Evolutionary conservation across 2,113 vertebrate species (phyloP).

Genomic region (Trachemys scripta): DNA sequence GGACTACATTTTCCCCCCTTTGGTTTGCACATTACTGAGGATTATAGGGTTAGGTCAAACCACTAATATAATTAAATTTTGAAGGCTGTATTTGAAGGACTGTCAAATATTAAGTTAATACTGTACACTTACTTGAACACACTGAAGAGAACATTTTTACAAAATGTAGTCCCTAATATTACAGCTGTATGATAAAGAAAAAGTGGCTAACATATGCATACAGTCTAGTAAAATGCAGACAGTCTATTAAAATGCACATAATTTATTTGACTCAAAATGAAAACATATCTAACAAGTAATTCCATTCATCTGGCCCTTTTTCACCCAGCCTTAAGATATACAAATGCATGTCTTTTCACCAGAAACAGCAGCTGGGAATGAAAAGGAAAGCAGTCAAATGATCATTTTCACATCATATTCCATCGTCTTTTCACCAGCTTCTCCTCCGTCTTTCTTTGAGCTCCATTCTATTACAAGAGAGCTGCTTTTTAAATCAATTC

Average conservation of each 20-base stretch:
- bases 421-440: constrained; percentile 87
- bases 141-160: constrained; percentile 40
- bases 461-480: constrained; percentile 88
- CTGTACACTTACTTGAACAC: constrained; percentile 39
- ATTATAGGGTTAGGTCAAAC: constrained; percentile 36
- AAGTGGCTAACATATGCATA: constrained; percentile 73
- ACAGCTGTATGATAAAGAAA: constrained; percentile 65
- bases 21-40: constrained; percentile 10
- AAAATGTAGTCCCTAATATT: constrained; percentile 39
- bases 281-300: constrained; percentile 84
- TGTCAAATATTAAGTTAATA: constrained; percentile 55
- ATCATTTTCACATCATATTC: constrained; percentile 92
- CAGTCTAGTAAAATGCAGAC: constrained; percentile 82
- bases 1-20: constrained; percentile 36
- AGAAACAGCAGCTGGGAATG: constrained; percentile 94
- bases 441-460: constrained; percentile 93
- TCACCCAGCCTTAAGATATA: constrained; percentile 83
- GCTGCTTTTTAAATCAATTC: constrained; percentile 93
- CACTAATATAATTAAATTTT: constrained; percentile 4
- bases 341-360: constrained; percentile 90
- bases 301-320: constrained; percentile 83
- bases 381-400: constrained; percentile 90
- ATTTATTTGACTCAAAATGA: constrained; percentile 77
- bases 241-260: constrained; percentile 86
- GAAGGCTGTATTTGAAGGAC: constrained; percentile 30